A percentile compares a stretch with the other conserved stretches of the same genome.
These are phyloP conservation scores for Coryphaenoides rupestris DNA, from an alignment of 2,113 vertebrate genomes.

Conservation along the genomic window DNA sequence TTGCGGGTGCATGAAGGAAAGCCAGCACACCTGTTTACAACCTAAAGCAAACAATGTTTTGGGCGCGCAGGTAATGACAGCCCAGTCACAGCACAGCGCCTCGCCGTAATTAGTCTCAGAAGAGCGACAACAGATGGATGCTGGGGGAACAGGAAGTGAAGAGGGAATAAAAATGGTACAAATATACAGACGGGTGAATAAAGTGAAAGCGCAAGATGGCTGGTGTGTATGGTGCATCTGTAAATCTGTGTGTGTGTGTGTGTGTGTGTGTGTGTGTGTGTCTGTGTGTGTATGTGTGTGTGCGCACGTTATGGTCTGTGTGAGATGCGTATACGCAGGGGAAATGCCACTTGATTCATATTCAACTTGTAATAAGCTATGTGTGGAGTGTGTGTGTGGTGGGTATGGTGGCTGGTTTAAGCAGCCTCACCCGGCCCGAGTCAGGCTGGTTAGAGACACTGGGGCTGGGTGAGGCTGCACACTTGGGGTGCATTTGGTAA, in stretches of 20 bases:
- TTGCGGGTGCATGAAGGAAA: constrained; percentile 34
- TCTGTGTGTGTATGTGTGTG: too few relatives aligned
- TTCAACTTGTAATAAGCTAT: too few relatives aligned
- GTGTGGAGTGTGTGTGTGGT: not conserved
- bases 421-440: too few relatives aligned
- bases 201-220: constrained; percentile 19
- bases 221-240: too few relatives aligned
- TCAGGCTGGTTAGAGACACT: too few relatives aligned
- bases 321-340: too few relatives aligned
- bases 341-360: too few relatives aligned
- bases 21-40: constrained; percentile 60
- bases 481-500: too few relatives aligned
- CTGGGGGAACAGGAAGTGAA: constrained; percentile 22
- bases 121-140: constrained; percentile 65
- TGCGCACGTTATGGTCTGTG: too few relatives aligned
- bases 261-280: too few relatives aligned
- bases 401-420: not conserved
- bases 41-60: constrained; percentile 53
- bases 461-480: too few relatives aligned
- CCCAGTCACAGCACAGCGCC: constrained; percentile 64
- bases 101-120: constrained; percentile 68
- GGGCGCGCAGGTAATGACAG: constrained; percentile 53
- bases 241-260: too few relatives aligned
- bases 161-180: not conserved
- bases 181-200: constrained; percentile 16